Conservation (phyloP, 2,797 vertebrate genomes). For the Zalophus californianus region DNA sequence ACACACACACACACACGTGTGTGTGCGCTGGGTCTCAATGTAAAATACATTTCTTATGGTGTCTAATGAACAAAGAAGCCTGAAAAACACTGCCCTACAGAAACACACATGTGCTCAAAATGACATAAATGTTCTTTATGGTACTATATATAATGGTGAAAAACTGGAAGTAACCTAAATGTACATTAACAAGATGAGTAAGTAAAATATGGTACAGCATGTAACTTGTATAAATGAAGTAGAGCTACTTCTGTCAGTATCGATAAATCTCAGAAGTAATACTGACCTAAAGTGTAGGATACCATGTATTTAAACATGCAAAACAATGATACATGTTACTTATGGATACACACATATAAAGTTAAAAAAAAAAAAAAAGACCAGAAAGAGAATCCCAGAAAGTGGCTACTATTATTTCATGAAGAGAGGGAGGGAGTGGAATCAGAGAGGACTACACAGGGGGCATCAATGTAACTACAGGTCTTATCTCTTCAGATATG, state of each 20-base stretch:
- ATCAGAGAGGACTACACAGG: background rate
- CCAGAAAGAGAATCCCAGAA: background rate
- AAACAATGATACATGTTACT: background rate
- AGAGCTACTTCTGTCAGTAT: background rate
- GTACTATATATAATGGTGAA: background rate
- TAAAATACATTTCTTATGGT: background rate
- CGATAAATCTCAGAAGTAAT: background rate
- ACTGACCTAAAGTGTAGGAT: background rate
- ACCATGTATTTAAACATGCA: conserved; percentile 2
- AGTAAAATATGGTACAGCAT: background rate
- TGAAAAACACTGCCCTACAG: background rate
- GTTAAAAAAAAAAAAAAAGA: background rate
- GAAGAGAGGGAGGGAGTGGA: background rate
- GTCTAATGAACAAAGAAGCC: background rate
- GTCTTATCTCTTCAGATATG: background rate
- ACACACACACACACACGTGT: background rate
- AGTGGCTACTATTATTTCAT: background rate
- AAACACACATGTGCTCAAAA: background rate
- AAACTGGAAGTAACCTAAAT: conserved; percentile 44
- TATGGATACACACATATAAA: background rate
- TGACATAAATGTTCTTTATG: background rate
- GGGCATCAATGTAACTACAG: background rate
- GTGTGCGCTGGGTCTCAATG: background rate
- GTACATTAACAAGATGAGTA: background rate
- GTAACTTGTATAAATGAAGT: background rate